These are phyloP conservation scores for Parauchenoglanis punctatus DNA, from an alignment of 2,797 vertebrate genomes.

Conservation along the genomic window DNA sequence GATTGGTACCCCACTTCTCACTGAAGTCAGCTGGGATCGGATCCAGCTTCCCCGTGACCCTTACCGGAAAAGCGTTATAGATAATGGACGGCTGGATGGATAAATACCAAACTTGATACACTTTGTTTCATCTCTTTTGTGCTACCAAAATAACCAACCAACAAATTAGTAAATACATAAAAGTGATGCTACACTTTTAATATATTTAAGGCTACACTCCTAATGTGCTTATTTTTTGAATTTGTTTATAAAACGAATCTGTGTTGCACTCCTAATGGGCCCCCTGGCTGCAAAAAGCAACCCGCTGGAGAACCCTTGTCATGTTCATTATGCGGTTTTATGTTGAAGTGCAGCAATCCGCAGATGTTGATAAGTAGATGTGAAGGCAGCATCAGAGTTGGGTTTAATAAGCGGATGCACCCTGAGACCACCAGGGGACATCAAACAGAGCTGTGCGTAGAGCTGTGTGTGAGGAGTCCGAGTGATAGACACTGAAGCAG, in stretches of 20 bases:
- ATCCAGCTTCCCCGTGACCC: too few relatives aligned
- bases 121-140: neutral
- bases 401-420: neutral
- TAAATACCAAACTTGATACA: neutral
- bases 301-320: neutral
- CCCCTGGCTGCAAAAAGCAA: neutral
- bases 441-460: slow-evolving; percentile 26
- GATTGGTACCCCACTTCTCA: too few relatives aligned
- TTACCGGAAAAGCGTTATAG: too few relatives aligned
- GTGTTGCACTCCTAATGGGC: neutral
- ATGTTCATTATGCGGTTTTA: neutral
- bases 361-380: neutral
- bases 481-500: slow-evolving; percentile 30
- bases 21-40: too few relatives aligned
- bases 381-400: neutral
- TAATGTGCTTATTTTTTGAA: neutral
- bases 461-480: neutral
- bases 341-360: neutral
- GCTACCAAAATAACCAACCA: neutral
- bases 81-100: too few relatives aligned
- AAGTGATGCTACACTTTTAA: neutral
- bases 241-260: neutral
- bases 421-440: neutral
- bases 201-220: neutral
- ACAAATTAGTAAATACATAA: neutral